These are phyloP conservation scores for Myotis planiceps DNA, from an alignment of 2,797 vertebrate genomes.

Conservation along the genomic window DNA sequence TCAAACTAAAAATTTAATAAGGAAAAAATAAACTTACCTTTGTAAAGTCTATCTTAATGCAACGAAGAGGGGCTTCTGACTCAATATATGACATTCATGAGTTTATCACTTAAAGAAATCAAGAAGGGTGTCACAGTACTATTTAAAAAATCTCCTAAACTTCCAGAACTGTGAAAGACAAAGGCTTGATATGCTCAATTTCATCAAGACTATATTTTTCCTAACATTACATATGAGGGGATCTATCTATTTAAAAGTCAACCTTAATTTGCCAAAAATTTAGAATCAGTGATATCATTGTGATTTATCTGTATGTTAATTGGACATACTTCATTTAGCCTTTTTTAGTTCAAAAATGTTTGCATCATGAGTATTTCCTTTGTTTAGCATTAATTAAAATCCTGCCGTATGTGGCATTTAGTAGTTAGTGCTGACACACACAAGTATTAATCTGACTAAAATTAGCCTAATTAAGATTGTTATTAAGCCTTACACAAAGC, in stretches of 20 bases:
- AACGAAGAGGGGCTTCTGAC: not conserved
- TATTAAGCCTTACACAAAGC: conserved; percentile 85
- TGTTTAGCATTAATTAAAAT: conserved; percentile 80
- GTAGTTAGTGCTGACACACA: conserved; percentile 80
- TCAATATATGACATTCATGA: not conserved
- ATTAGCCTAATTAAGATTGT: conserved; percentile 87
- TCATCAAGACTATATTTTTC: not conserved
- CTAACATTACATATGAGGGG: not conserved
- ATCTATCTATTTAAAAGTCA: conserved; percentile 16
- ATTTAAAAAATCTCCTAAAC: not conserved
- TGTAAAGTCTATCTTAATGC: not conserved
- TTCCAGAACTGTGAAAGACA: not conserved
- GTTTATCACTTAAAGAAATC: not conserved
- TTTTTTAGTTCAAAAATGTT: conserved; percentile 75
- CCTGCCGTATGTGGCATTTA: conserved; percentile 76
- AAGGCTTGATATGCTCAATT: not conserved
- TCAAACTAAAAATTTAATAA: conserved; percentile 32
- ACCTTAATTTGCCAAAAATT: conserved; percentile 14
- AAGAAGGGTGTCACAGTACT: not conserved
- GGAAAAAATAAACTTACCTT: not conserved
- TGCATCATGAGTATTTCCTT: conserved; percentile 79
- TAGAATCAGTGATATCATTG: not conserved
- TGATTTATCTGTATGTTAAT: not conserved
- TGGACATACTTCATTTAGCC: conserved; percentile 48
- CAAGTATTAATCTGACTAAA: conserved; percentile 87